These are phyloP conservation scores for Polypedilum pembai DNA, from an alignment of 1,140 invertebrate species.

Conservation along the genomic window DNA sequence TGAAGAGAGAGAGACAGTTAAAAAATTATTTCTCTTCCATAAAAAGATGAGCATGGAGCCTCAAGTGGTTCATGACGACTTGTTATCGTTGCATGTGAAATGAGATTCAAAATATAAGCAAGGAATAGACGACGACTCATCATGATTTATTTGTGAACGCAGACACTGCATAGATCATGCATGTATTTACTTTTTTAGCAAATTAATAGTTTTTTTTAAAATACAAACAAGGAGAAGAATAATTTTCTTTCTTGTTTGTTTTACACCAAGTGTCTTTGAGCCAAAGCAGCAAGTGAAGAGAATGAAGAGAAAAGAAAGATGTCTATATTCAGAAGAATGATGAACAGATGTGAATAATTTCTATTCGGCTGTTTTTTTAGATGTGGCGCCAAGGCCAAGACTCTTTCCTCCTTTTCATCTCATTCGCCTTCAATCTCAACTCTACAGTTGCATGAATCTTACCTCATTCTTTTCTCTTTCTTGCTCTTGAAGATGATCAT, in stretches of 20 bases:
- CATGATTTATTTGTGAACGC: constrained; percentile 6
- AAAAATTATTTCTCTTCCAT: neutral
- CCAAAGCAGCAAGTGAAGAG: neutral
- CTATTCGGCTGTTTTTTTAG: constrained; percentile 16
- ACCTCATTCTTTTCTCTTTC: neutral
- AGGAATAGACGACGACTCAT: neutral
- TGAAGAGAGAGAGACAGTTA: neutral
- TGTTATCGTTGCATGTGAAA: constrained; percentile 15
- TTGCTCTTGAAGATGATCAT: neutral
- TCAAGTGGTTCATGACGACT: constrained; percentile 16
- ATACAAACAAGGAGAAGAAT: neutral
- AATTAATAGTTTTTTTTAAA: no score
- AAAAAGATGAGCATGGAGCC: constrained; percentile 2
- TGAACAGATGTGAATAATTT: constrained; percentile 26
- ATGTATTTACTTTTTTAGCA: no score
- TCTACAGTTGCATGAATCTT: neutral
- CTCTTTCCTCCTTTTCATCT: neutral
- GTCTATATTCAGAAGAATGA: constrained; percentile 5
- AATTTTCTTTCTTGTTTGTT: neutral
- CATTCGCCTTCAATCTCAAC: neutral
- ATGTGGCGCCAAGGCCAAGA: constrained; percentile 27
- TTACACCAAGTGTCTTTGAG: neutral
- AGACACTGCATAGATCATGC: neutral
- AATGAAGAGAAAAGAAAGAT: neutral
- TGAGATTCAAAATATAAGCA: neutral